phyloP scores from a whole-genome alignment of 2,888 invertebrate genomes.

The Noctua fimbriata region DNA sequence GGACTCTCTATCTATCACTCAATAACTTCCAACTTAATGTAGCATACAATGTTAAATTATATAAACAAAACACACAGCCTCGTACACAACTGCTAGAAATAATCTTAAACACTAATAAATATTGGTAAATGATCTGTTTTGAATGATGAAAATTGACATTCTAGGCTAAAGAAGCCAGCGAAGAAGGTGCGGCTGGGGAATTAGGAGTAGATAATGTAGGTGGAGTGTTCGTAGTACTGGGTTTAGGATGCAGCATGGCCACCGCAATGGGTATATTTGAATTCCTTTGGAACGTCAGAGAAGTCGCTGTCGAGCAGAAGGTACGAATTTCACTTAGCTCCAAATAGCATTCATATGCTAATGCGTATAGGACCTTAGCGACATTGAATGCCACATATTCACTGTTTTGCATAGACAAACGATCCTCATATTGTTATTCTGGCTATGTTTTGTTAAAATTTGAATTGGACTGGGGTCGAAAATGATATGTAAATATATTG shows the following conservation, averaged over 20 bases:
- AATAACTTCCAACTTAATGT: neutral
- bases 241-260: constrained; percentile 93
- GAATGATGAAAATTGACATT: neutral
- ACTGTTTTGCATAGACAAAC: constrained; percentile 35
- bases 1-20: neutral
- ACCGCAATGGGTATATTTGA: constrained; percentile 95
- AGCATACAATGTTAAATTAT: neutral
- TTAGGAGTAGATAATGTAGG: constrained; percentile 96
- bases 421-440: constrained; percentile 21
- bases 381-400: constrained; percentile 33
- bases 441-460: constrained; percentile 19
- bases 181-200: constrained; percentile 87
- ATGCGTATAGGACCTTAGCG: constrained; percentile 31
- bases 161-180: constrained; percentile 80
- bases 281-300: constrained; percentile 96
- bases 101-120: neutral
- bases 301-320: constrained; percentile 94
- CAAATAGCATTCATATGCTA: constrained; percentile 56
- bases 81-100: neutral
- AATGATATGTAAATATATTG: neutral
- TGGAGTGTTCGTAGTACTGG: constrained; percentile 97
- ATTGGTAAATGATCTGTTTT: neutral
- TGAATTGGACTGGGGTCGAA: neutral
- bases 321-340: constrained; percentile 81
- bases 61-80: neutral